These are phyloP conservation scores for Gadopsis bispinosus DNA, from an alignment of 2,797 vertebrate species.

Conservation along the genomic window DNA sequence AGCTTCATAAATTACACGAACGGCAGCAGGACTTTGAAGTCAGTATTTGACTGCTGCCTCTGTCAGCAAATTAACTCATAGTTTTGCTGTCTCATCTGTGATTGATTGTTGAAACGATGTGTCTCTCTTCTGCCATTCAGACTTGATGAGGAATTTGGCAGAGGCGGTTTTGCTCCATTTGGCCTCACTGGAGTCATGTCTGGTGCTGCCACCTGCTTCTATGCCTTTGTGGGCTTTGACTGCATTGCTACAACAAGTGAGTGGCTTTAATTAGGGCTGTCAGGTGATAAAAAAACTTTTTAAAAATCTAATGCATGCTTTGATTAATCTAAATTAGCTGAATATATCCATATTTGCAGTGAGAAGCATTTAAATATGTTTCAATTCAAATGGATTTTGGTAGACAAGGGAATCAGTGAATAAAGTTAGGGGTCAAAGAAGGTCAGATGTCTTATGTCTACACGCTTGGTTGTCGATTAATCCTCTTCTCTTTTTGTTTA, in stretches of 20 bases:
- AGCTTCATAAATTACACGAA: constrained; percentile 38
- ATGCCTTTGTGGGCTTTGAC: constrained; percentile 97
- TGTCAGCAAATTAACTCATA: background rate
- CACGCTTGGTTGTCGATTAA: background rate
- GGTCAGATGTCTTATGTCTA: background rate
- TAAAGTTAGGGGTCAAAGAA: no score
- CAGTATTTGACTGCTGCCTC: constrained; percentile 25
- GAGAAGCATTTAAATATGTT: no score
- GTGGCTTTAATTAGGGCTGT: constrained; percentile 22
- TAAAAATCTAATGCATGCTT: background rate
- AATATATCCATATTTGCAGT: no score
- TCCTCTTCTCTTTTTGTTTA: background rate
- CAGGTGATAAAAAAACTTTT: background rate
- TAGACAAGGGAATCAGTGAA: no score
- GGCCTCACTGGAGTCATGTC: constrained; percentile 89
- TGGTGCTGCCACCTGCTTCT: constrained; percentile 96
- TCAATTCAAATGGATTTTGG: no score
- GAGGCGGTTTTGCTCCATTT: constrained; percentile 92
- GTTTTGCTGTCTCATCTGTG: background rate
- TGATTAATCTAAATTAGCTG: background rate
- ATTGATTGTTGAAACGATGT: background rate
- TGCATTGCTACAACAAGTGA: constrained; percentile 98
- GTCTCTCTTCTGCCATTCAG: constrained; percentile 47
- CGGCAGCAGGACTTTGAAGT: constrained; percentile 1
- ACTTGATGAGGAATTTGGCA: constrained; percentile 78